Conservation (phyloP, 2,797 vertebrate species). For the Sebastes diploproa region DNA sequence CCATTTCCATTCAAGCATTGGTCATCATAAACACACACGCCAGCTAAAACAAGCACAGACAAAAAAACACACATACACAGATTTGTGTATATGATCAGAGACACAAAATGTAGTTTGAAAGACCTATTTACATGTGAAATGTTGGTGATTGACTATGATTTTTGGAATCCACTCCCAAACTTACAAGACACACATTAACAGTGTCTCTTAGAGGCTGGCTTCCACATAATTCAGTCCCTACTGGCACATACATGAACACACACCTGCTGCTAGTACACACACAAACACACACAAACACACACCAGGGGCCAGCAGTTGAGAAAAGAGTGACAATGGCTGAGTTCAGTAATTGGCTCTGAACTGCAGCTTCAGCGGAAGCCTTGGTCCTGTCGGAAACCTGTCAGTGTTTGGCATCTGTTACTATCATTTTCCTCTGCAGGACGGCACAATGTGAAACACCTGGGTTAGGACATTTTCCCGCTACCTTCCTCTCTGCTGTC, state of each 20-base stretch:
- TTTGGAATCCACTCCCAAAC: slow-evolving; percentile 12
- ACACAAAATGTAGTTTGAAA: neutral
- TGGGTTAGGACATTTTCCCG: slow-evolving; percentile 43
- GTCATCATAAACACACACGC: neutral
- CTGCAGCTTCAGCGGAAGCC: slow-evolving; percentile 73
- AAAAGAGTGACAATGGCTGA: slow-evolving; percentile 59
- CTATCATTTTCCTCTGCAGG: slow-evolving; percentile 51
- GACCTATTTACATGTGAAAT: neutral
- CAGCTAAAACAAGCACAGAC: neutral
- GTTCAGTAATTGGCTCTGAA: slow-evolving; percentile 75
- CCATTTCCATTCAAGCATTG: neutral
- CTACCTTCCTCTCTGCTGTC: slow-evolving; percentile 48
- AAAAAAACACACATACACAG: neutral
- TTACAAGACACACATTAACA: neutral
- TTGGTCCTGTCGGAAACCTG: slow-evolving; percentile 55
- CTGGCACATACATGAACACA: neutral
- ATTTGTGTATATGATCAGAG: neutral
- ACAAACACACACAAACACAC: neutral
- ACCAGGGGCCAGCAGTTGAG: slow-evolving; percentile 14
- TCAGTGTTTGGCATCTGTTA: slow-evolving; percentile 62
- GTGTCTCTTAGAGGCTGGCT: neutral
- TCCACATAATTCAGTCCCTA: neutral
- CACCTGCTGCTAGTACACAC: neutral
- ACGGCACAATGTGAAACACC: slow-evolving; percentile 49
- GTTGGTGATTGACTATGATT: neutral